These are phyloP conservation scores for Pterois miles DNA, from an alignment of 2,797 vertebrate species.

Conservation along the genomic window DNA sequence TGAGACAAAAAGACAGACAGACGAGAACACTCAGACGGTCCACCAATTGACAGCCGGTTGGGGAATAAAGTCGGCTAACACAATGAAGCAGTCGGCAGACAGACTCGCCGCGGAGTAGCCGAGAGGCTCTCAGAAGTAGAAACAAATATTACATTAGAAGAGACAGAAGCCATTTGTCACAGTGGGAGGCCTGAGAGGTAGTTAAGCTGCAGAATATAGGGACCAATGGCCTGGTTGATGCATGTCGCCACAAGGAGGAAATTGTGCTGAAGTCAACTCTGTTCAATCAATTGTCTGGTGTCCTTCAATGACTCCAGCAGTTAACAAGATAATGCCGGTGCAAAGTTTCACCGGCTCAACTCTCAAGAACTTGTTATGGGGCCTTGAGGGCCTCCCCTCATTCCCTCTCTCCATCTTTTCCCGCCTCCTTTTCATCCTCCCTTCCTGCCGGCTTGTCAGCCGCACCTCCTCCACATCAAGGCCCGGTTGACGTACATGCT, in stretches of 20 bases:
- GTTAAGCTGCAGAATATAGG: constrained; percentile 81
- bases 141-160: constrained; percentile 87
- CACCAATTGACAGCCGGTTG: constrained; percentile 69
- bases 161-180: constrained; percentile 90
- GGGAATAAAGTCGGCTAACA: constrained; percentile 80
- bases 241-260: constrained; percentile 81
- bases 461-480: constrained; percentile 39
- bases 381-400: constrained; percentile 38
- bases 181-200: constrained; percentile 80
- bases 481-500: constrained; percentile 41
- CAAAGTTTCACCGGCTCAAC: constrained; percentile 54
- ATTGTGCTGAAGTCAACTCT: constrained; percentile 88
- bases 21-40: constrained; percentile 72
- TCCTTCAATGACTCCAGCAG: constrained; percentile 70
- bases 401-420: not conserved
- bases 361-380: constrained; percentile 59
- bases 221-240: constrained; percentile 71
- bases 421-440: constrained; percentile 6
- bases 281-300: constrained; percentile 84
- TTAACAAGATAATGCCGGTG: constrained; percentile 60
- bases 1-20: constrained; percentile 78
- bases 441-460: constrained; percentile 40
- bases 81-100: constrained; percentile 76
- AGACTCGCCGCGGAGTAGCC: constrained; percentile 65
- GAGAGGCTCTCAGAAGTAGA: constrained; percentile 77